These are phyloP conservation scores for Luperina nickerlii DNA, from an alignment of 2,888 invertebrate species.

Conservation along the genomic window DNA sequence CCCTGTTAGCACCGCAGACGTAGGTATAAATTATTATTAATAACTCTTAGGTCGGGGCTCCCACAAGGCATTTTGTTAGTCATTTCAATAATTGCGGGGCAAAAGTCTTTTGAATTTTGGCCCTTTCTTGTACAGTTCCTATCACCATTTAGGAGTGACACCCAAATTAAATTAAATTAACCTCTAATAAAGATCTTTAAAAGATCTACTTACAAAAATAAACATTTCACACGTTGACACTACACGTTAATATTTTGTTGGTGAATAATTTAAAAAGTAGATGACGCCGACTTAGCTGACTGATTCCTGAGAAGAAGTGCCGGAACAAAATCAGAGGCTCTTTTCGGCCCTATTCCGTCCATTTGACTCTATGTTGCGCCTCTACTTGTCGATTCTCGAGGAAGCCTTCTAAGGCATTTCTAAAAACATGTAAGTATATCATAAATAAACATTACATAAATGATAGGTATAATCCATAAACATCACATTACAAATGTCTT, in stretches of 20 bases:
- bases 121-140: neutral
- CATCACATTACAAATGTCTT: slow-evolving; percentile 31
- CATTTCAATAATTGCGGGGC: neutral
- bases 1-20: neutral
- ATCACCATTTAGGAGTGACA: neutral
- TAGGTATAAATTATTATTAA: neutral
- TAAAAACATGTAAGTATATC: neutral
- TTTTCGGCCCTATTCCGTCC: neutral
- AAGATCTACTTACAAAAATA: too few species aligned
- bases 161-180: neutral
- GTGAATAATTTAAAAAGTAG: neutral
- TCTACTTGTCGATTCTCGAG: neutral
- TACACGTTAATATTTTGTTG: neutral
- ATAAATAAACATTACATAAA: slow-evolving; percentile 17
- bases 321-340: neutral
- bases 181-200: too few species aligned
- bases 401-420: neutral
- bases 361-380: neutral
- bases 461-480: slow-evolving; percentile 31
- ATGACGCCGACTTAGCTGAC: neutral
- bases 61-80: neutral
- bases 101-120: neutral
- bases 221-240: neutral
- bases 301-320: neutral
- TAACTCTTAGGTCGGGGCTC: neutral